A percentile compares a stretch with the other conserved stretches of the same genome.
Evolutionary conservation across 2,797 vertebrate species (phyloP).

Genomic region (Okamejei kenojei): DNA sequence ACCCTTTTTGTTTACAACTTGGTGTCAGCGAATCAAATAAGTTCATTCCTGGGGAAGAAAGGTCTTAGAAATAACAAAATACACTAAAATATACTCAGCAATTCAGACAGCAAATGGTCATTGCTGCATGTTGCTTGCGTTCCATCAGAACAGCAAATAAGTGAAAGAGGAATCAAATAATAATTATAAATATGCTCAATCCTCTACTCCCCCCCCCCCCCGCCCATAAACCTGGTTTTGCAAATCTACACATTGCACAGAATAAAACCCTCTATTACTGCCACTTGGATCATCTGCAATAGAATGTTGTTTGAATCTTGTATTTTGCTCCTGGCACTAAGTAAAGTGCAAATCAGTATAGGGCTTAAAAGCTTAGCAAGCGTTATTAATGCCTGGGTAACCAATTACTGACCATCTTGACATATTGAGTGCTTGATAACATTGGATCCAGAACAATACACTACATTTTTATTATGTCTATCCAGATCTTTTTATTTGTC

Average conservation of each 20-base stretch:
- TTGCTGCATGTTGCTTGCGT: no score
- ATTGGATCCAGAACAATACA: not conserved
- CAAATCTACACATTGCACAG: not conserved
- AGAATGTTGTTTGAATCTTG: not conserved
- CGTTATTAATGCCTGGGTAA: not conserved
- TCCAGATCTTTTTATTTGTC: not conserved
- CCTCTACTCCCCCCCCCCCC: no score
- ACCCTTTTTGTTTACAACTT: not conserved
- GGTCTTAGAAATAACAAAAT: not conserved
- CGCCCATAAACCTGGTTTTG: not conserved
- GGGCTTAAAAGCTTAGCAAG: not conserved
- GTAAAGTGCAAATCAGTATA: not conserved
- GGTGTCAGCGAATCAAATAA: not conserved
- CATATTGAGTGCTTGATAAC: not conserved
- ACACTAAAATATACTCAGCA: no score
- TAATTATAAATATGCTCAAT: not conserved
- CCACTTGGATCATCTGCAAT: not conserved
- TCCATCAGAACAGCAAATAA: no score
- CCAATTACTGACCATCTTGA: not conserved
- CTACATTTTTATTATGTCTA: not conserved
- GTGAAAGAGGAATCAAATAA: not conserved
- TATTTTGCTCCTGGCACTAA: not conserved
- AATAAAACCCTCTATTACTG: not conserved
- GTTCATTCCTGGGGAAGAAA: not conserved
- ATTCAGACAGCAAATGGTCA: no score